phyloP scores from a whole-genome alignment of 2,113 vertebrate genomes.

The Noctilio leporinus region DNA sequence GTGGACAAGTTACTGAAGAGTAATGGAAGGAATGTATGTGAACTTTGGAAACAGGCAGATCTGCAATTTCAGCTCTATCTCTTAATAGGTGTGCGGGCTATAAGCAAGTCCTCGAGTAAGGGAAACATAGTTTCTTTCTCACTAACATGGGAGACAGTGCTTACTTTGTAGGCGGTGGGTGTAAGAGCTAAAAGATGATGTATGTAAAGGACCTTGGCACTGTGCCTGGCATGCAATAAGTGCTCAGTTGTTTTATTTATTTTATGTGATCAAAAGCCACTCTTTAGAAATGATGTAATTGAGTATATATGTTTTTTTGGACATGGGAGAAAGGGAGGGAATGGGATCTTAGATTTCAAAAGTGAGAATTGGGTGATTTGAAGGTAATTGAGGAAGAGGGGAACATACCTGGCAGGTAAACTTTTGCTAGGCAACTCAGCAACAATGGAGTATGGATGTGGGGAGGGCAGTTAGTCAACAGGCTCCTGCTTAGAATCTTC shows the following conservation, averaged over 20 bases:
- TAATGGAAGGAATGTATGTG: background rate
- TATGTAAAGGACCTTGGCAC: background rate
- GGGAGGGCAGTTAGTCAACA: background rate
- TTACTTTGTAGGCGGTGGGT: background rate
- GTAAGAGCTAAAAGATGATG: background rate
- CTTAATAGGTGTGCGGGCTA: background rate
- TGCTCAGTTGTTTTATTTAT: background rate
- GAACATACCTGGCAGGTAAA: background rate
- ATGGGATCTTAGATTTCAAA: background rate
- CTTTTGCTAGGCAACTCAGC: background rate
- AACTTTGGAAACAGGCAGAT: background rate
- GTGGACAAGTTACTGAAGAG: background rate
- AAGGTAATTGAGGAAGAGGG: background rate
- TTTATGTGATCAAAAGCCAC: background rate
- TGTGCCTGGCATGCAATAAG: background rate
- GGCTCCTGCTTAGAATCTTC: background rate
- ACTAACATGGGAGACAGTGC: background rate
- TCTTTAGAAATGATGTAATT: background rate
- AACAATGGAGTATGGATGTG: background rate
- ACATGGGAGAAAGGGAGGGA: background rate
- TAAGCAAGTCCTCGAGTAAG: background rate
- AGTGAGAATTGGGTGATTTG: background rate
- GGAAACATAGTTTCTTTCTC: background rate
- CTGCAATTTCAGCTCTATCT: background rate
- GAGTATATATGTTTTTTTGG: background rate